These are phyloP conservation scores for Stenoptilia bipunctidactyla DNA, from an alignment of 2,888 invertebrate genomes.

Conservation along the genomic window DNA sequence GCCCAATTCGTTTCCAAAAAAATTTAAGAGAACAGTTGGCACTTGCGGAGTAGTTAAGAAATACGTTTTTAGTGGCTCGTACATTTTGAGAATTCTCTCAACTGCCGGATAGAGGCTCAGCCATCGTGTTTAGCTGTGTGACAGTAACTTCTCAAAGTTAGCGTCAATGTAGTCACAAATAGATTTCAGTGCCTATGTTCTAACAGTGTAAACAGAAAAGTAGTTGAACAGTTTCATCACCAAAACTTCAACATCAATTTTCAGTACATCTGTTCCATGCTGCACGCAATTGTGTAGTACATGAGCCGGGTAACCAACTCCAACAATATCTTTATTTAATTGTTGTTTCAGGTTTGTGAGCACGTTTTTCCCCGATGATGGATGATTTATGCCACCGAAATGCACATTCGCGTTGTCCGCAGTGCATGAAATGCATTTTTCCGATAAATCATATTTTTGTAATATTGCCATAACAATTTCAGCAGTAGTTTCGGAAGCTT, in stretches of 20 bases:
- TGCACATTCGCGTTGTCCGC: slow-evolving; percentile 28
- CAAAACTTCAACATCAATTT: slow-evolving; percentile 7
- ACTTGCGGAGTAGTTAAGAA: slow-evolving; percentile 9
- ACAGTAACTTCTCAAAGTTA: slow-evolving; percentile 18
- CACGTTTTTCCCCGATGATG: slow-evolving; percentile 17
- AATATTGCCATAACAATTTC: slow-evolving; percentile 17
- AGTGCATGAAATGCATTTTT: slow-evolving; percentile 22
- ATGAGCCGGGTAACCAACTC: slow-evolving; percentile 20
- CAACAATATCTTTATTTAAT: slow-evolving; percentile 17
- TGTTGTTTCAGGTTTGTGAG: slow-evolving; percentile 16
- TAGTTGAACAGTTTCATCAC: slow-evolving; percentile 17
- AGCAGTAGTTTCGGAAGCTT: slow-evolving; percentile 19
- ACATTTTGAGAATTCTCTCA: slow-evolving; percentile 21
- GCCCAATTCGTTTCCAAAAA: slow-evolving; percentile 16
- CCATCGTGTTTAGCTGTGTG: slow-evolving; percentile 19
- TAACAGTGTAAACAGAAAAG: slow-evolving; percentile 18
- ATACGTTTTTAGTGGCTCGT: slow-evolving; percentile 19
- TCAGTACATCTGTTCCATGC: slow-evolving; percentile 15
- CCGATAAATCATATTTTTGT: slow-evolving; percentile 12
- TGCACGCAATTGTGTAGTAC: slow-evolving; percentile 19
- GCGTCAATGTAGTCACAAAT: slow-evolving; percentile 14
- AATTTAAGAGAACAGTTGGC: too few species aligned
- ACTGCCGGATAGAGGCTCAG: slow-evolving; percentile 21
- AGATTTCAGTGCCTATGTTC: slow-evolving; percentile 16
- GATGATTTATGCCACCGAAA: slow-evolving; percentile 23